Evolutionary conservation across 2,113 vertebrate species (phyloP), one percentile per base, ranked within the genome.

Genomic region (Colaptes auratus): DNA sequence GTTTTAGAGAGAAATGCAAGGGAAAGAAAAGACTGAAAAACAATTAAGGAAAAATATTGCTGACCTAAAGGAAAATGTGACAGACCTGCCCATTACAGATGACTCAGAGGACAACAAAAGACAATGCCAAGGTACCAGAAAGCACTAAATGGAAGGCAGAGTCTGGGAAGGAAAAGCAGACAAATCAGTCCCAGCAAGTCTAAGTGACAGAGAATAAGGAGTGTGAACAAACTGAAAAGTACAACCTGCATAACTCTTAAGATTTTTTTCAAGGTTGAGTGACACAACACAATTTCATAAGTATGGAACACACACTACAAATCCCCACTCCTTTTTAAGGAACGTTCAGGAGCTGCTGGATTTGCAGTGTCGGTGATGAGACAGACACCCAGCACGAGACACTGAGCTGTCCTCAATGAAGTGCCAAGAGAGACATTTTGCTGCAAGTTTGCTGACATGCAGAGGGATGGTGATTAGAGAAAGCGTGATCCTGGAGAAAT

Each of bases 31-130:
- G 15, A 75, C 42, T 80, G 42, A 71, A 74, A 95, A 93, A 63
- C 35, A 71, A 65, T n/a, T 53, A 39, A 76, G 70, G 70, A 75
- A 80, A 84, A 86, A 71, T 17, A n/a, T 31, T 83, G 72, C 60
- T 90, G 86, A 80, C 46, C 42, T 52, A 63, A 76, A 85, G 46
- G 39, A 82, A 92, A 88, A 89, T 15, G 4, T 20, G 53, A 81
- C 18, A 74, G 35, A 71, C 42, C 21, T 52, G 8, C 11, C 70
- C 31, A n/a, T 42, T 83, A 59, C 6, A 81, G 39, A 71, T 60
- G 24, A 91, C 86, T 94, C 75, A 56, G 64, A 95, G 35, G 77
- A 95, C 10, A 83, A 66, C 67, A 84, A 60, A 30, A 65, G 11
- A 80, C 72, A 80, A 56, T 1, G 6, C 14, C 61, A 28, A 73